A percentile compares a stretch with the other conserved stretches of the same genome.
Conservation (phyloP, 2,888 invertebrate genomes). For the Caenorhabditis becei region DNA sequence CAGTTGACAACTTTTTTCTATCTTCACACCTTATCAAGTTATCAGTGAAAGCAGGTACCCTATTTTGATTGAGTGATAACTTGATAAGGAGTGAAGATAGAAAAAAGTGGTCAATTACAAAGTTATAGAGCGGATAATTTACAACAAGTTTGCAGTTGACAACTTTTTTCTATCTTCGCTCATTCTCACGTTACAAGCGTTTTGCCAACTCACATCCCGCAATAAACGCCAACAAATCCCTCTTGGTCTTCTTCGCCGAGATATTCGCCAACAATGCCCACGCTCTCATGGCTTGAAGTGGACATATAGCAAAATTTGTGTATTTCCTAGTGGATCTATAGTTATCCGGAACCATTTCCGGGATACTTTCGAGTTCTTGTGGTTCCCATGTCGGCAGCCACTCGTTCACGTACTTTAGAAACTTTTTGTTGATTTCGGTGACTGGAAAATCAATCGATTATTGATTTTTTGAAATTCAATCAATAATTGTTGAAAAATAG, state of each 20-base stretch:
- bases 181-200: neutral
- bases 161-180: neutral
- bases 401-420: neutral
- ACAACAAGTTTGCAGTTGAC: neutral
- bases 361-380: neutral
- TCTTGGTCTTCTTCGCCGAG: constrained; percentile 26
- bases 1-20: neutral
- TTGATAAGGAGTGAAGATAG: too few relatives aligned
- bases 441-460: too few relatives aligned
- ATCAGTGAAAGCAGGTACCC: too few relatives aligned
- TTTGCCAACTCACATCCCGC: constrained; percentile 24
- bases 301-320: constrained; percentile 38
- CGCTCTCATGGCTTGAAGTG: constrained; percentile 35
- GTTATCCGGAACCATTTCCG: neutral
- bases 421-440: too few relatives aligned
- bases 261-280: constrained; percentile 43
- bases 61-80: too few relatives aligned
- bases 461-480: too few relatives aligned
- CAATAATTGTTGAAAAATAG: too few relatives aligned
- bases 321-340: neutral
- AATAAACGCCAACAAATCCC: constrained; percentile 20
- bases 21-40: too few relatives aligned
- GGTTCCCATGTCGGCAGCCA: neutral
- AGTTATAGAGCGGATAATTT: neutral
- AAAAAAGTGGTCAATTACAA: too few relatives aligned